phyloP scores from a whole-genome alignment of 2,888 invertebrate genomes.

The Rhamnusium bicolor region DNA sequence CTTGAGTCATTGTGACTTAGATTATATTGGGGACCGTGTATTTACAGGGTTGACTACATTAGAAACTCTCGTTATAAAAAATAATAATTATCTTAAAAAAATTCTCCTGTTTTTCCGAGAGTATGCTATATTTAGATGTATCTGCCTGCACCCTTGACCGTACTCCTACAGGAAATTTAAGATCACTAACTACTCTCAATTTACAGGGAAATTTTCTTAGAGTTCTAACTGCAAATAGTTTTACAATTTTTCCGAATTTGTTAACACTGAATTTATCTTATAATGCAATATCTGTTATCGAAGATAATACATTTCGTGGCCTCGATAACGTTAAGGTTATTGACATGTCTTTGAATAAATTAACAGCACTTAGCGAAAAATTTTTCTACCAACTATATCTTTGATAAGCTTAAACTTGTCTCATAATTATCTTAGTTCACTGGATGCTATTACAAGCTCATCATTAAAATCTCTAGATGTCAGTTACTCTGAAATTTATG shows the following conservation, averaged over 20 bases:
- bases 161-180: slow-evolving; percentile 77
- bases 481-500: slow-evolving; percentile 79
- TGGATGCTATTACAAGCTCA: slow-evolving; percentile 75
- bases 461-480: slow-evolving; percentile 76
- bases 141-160: slow-evolving; percentile 77
- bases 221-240: slow-evolving; percentile 74
- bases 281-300: slow-evolving; percentile 78
- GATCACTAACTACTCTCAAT: slow-evolving; percentile 74
- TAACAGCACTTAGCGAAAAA: slow-evolving; percentile 75
- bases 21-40: slow-evolving; percentile 72
- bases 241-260: slow-evolving; percentile 76
- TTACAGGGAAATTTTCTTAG: slow-evolving; percentile 79
- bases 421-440: slow-evolving; percentile 76
- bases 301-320: slow-evolving; percentile 76
- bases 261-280: slow-evolving; percentile 78
- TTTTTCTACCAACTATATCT: slow-evolving; percentile 76
- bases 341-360: slow-evolving; percentile 82
- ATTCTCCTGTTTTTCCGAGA: slow-evolving; percentile 71
- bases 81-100: slow-evolving; percentile 75
- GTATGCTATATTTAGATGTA: slow-evolving; percentile 75
- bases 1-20: slow-evolving; percentile 75
- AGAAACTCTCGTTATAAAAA: slow-evolving; percentile 75
- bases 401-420: slow-evolving; percentile 78
- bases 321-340: slow-evolving; percentile 75
- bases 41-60: slow-evolving; percentile 76